Base-by-base conservation (phyloP, 2,113 vertebrate genomes). In the Raja brachyura region DNA sequence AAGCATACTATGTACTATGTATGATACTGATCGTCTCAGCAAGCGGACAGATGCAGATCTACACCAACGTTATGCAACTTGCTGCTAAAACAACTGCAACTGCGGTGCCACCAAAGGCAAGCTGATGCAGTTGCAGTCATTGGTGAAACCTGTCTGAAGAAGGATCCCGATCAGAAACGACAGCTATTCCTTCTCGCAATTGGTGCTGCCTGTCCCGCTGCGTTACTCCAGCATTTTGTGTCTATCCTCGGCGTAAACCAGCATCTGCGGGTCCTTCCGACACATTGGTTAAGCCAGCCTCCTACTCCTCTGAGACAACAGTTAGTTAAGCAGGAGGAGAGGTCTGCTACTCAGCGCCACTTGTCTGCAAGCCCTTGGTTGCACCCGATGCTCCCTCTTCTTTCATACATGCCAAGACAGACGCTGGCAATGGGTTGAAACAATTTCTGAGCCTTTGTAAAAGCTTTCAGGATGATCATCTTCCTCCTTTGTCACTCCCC, bases 21-120 rank as follows among this genome's bases (percentile, higher is more conserved):
- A n/a, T n/a, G n/a, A n/a, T n/a, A n/a, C 56, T 7, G n/a, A 86
- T 63, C 28, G 5, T 86, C 22, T 86, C 56, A 61, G 56, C 83
- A 86, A 59, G n/a, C 3, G 28, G 25, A 4, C 4, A 61, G 28
- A 86, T 31, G 56, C 56, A 61, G 22, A 73, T 73, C 70, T 73
- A 22, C 70, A 73, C 70, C 70, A 73, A 73, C 5, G 54, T 28
- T 85, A 1, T 16, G 11, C 28, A 25, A 86, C 63, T 28, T 63
- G 83, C 56, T 86, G 83, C 83, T 63, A 61, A 31, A 13, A 86
- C 16, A 86, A 86, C 83, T 86, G 28, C 56, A 86, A 61, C 28
- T 86, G 25, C 54, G 22, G n/a, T 63, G 28, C 10, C 0, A 9
- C 59, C 16, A 13, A 86, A 86, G 59, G 22, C 25, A 10, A 9